Base-by-base conservation (phyloP, 2,888 invertebrate species). In the Dynastes grantii region DNA sequence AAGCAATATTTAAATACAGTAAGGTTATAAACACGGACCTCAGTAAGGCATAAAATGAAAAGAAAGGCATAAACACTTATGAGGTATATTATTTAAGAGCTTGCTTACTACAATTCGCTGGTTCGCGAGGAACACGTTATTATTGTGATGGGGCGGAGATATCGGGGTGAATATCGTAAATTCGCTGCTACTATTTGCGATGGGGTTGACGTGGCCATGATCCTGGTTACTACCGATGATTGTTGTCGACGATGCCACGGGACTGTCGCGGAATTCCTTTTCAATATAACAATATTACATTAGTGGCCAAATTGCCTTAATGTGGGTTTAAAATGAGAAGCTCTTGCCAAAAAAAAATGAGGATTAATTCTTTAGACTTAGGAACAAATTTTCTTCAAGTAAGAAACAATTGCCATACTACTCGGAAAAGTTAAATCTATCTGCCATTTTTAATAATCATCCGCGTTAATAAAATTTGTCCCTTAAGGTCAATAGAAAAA, bases 131-230 rank as follows among this genome's bases (percentile, higher is more conserved):
- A 90, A 89, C 51, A 90, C 87, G 80, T 90, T 88, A 81, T 89
- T 88, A 82, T 90, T 89, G 78, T 85, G 87, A 83, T 85, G 87
- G 55, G 88, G 86, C 9, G 88, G 87, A n/a, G 89, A 88, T 63
- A 89, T 83, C 13, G 88, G 89, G 40, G 89, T 89, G 83, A 88
- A 89, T 82, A 88, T 89, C 27, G 88, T 88, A 81, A 88, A 88
- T 84, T 88, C 88, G 76, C 87, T 85, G 63, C 77, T 76, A 67
- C 79, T 65, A 80, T 86, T 87, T 27, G 88, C 85, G 76, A 88
- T 85, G n/a, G 89, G 88, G 82, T 89, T 89, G n/a, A 88, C 85
- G 81, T 88, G 88, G 61, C 88, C 89, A 80, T 88, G 88, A 80
- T 89, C 85, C 78, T 86, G 83, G 79, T 86, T 86, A 63, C 86